Evolutionary conservation across 2,888 invertebrate genomes (phyloP), one percentile per base, ranked within the genome.

Genomic region (Platycheirus rosarum): DNA sequence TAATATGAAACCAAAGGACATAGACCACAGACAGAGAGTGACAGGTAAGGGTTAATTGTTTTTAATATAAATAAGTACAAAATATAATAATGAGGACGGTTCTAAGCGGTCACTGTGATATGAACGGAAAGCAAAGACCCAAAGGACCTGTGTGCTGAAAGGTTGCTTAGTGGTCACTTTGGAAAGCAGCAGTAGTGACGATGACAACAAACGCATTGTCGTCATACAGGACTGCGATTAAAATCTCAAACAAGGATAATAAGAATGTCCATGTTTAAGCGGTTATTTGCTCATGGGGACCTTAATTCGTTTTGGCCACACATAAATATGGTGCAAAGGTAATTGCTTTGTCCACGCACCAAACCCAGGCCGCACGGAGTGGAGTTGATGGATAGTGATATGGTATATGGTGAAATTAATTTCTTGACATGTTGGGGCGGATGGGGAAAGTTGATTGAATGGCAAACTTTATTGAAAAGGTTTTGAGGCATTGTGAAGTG

Each of bases 291-390:
- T 82, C 42, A 29, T 63, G 68, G 77, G 40, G 44, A 68, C 53
- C 16, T 55, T 82, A 82, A 82, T 82, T 82, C 49, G 49, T 82
- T 82, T 68, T 68, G 42, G 48, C 77, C 51, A 68, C 49, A 68
- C 68, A 57, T 57, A 49, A 71, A 70, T 32, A 71, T 68, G 68
- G 60, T 68, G 62, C 18, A 49, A 37, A 14, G 37, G 68, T 82
- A 82, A 82, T 77, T 77, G 73, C 82, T 68, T 73, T 63, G 68
- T 73, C 82, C 82, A 82, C 82, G 82, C 82, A 82, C 35, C 32
- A 18, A 1, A 18, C 11, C 48, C 16, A 51, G 18, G 40, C 37
- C 2, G 35, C 29, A 44, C 4, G 8, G n/a, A 29, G 48, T 66
- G 32, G 11, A 9, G 51, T 65, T 62, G 48, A 49, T 49, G 66